Base-by-base conservation (phyloP, 2,888 invertebrate species). In the Aporophyla lueneburgensis region DNA sequence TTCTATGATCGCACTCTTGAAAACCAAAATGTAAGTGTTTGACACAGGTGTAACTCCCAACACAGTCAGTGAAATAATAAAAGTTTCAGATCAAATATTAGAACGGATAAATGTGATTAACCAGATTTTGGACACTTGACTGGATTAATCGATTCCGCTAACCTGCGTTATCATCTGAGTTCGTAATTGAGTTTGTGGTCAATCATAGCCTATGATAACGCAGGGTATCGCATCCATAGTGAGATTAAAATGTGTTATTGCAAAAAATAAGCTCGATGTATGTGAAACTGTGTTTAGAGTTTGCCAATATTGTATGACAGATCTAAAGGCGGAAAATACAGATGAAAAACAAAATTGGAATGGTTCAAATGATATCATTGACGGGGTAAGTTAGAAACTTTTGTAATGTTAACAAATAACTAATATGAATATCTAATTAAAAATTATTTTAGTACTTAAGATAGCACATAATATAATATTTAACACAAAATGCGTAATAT, bases 171-270 rank as follows among this genome's bases (percentile, higher is more conserved):
- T 77, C 80, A 62, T 14, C 24, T 12, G 7, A 24, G 24, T 51
- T 33, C 27, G 54, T 80, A 63, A 80, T 80, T 80, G 27, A 77
- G 62, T 49, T 51, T 51, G n/a, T 51, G 54, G 21, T 24, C 77
- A 62, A 71, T 80, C 62, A 72, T 33, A 56, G n/a, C 4, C 19
- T 43, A 33, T 24, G 73, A 77, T 77, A 77, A 80, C n/a, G n/a
- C 14, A 61, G 12, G 7, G 53, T 27, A 51, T 12, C 7, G 0
- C 21, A 16, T 72, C 27, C n/a, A 73, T 51, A 40, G 54, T 21
- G 56, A 63, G 12, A 80, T 80, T 62, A 58, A 80, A 53, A n/a
- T 21, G 19, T 24, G 19, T 62, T 43, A 43, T 62, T 62, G 80
- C 49, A 54, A 71, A 43, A 59, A 61, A 33, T 67, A n/a, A 59